Percentiles rank a stretch among this genome's conserved stretches.
These are phyloP conservation scores for Nilaparvata lugens DNA, from an alignment of 1,140 invertebrate genomes.

Conservation along the genomic window DNA sequence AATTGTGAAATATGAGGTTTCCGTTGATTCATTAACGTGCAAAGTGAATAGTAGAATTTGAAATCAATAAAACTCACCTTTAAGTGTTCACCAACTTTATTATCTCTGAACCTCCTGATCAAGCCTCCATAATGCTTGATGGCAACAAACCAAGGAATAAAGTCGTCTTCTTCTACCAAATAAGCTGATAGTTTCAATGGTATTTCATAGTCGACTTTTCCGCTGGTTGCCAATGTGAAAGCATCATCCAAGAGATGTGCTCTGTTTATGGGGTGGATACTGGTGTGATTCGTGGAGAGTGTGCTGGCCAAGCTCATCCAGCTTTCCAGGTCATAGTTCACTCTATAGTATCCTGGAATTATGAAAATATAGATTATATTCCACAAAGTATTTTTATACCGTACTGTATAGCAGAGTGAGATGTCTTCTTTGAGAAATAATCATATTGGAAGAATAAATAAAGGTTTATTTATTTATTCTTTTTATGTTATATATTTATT, in stretches of 20 bases:
- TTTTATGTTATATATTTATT: no score
- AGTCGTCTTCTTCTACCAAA: slow-evolving; percentile 47
- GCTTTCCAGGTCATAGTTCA: slow-evolving; percentile 52
- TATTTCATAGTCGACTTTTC: slow-evolving; percentile 45
- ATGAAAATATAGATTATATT: no score
- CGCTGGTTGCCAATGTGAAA: slow-evolving; percentile 41
- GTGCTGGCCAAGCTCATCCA: slow-evolving; percentile 45
- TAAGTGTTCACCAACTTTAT: slow-evolving; percentile 3
- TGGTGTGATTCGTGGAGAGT: slow-evolving; percentile 32
- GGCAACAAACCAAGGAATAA: slow-evolving; percentile 46
- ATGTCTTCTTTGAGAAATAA: no score
- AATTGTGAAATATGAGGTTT: no score
- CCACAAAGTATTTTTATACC: no score
- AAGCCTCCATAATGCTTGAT: slow-evolving; percentile 8
- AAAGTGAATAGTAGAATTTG: no score
- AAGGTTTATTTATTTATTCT: no score
- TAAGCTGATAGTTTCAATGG: slow-evolving; percentile 52
- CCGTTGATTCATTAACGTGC: no score
- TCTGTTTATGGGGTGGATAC: slow-evolving; percentile 45
- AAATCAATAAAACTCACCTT: neutral
- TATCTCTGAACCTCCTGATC: neutral
- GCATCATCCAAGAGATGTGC: slow-evolving; percentile 52
- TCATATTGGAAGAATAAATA: no score
- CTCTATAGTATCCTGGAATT: slow-evolving; percentile 46
- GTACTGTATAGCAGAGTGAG: no score